These are phyloP conservation scores for Heteromyza rotundicornis DNA, from an alignment of 2,888 invertebrate species.

Conservation along the genomic window DNA sequence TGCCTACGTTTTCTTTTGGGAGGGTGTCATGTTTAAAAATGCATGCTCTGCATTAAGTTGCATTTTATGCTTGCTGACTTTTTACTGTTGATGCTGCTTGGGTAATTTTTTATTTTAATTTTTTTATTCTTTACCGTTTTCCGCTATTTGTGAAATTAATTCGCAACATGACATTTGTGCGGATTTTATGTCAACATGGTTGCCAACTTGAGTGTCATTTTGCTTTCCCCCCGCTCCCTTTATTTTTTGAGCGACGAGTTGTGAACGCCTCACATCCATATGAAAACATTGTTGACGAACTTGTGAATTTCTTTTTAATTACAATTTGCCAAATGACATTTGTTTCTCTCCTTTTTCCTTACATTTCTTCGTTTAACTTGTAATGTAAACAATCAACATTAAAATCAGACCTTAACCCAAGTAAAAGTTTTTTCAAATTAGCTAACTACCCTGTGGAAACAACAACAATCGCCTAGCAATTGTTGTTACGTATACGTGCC, in stretches of 20 bases:
- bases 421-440: conserved; percentile 15
- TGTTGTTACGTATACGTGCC: no score
- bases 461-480: no score
- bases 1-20: background rate
- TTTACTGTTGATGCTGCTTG: background rate
- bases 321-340: background rate
- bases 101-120: background rate
- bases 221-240: background rate
- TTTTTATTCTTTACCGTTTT: background rate
- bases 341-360: background rate
- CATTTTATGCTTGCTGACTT: conserved; percentile 4
- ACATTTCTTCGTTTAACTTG: background rate
- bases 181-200: conserved; percentile 10
- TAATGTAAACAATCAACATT: background rate
- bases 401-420: background rate
- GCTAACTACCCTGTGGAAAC: conserved; percentile 7
- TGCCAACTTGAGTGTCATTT: conserved; percentile 2
- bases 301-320: background rate
- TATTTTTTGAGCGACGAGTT: background rate
- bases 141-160: conserved; percentile 9
- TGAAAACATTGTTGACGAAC: no score
- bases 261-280: background rate
- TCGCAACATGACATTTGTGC: conserved; percentile 14
- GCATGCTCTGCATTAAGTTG: conserved; percentile 2
- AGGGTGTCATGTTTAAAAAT: conserved; percentile 1